Evolutionary conservation across 2,113 vertebrate genomes (phyloP).

Genomic region (Zapornia atra): DNA sequence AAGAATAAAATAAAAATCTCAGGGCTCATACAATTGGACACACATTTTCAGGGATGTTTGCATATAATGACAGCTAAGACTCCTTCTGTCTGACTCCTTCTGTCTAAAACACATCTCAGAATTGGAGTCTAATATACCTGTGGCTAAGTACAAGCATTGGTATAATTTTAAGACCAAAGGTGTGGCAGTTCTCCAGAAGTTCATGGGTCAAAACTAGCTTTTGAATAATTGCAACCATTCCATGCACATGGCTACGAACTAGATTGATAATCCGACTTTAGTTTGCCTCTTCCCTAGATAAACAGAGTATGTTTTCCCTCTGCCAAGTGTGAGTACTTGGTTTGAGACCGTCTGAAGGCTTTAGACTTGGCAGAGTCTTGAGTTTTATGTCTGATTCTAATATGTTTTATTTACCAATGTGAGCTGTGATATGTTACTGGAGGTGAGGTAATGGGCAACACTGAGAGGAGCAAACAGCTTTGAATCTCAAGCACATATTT

Average conservation of each 20-base stretch:
- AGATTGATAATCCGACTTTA: neutral
- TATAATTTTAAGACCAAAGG: neutral
- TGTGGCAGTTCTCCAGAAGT: neutral
- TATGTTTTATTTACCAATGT: neutral
- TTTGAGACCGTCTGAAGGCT: neutral
- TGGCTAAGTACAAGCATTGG: neutral
- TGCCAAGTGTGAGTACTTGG: neutral
- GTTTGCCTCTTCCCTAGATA: neutral
- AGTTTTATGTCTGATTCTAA: neutral
- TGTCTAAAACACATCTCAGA: neutral
- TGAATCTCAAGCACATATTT: neutral
- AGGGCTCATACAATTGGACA: neutral
- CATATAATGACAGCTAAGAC: neutral
- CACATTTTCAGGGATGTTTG: neutral
- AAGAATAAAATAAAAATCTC: neutral
- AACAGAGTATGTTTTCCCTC: neutral
- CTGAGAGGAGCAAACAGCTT: neutral
- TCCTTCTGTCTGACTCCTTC: neutral
- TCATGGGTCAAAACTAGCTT: neutral
- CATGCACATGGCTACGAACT: neutral
- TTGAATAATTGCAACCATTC: neutral
- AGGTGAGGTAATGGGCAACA: neutral
- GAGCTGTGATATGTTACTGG: neutral
- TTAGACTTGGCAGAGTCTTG: neutral
- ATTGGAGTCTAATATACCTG: neutral